phyloP scores from a whole-genome alignment of 2,113 vertebrate genomes.

The Saiga tatarica region DNA sequence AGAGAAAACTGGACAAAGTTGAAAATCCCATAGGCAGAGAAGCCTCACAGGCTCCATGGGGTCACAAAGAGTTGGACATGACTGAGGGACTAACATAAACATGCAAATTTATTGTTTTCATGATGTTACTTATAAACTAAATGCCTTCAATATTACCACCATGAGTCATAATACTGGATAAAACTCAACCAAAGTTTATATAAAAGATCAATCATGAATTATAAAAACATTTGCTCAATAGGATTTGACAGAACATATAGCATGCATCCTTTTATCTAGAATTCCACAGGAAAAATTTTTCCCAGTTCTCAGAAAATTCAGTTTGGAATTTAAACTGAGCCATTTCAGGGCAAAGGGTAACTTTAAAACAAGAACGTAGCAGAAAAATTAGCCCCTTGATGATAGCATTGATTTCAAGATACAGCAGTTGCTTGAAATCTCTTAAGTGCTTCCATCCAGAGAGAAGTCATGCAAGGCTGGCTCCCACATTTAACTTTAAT shows the following conservation, averaged over 20 bases:
- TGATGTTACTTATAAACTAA: slow-evolving; percentile 18
- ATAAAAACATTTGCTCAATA: slow-evolving; percentile 11
- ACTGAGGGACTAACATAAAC: background rate
- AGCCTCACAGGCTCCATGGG: background rate
- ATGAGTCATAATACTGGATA: slow-evolving; percentile 27
- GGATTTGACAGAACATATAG: slow-evolving; percentile 9
- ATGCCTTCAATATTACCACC: slow-evolving; percentile 14
- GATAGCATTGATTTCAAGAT: slow-evolving; percentile 46
- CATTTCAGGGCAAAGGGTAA: slow-evolving; percentile 38
- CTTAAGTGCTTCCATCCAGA: slow-evolving; percentile 15
- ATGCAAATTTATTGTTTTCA: slow-evolving; percentile 43
- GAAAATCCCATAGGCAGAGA: background rate
- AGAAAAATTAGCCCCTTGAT: slow-evolving; percentile 25
- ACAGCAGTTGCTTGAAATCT: slow-evolving; percentile 26
- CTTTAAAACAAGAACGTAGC: slow-evolving; percentile 47
- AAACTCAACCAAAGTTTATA: slow-evolving; percentile 31
- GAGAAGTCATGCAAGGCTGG: slow-evolving; percentile 43
- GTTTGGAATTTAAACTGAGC: background rate
- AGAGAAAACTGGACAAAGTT: background rate
- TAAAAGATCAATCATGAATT: slow-evolving; percentile 50
- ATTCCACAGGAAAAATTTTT: slow-evolving; percentile 9
- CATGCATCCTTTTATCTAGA: background rate
- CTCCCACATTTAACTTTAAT: slow-evolving; percentile 66
- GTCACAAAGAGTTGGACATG: background rate
- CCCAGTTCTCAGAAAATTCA: slow-evolving; percentile 28